A percentile compares a stretch with the other conserved stretches of the same genome.
phyloP scores from a whole-genome alignment of 2,113 vertebrate species.

The Psettodes erumei region DNA sequence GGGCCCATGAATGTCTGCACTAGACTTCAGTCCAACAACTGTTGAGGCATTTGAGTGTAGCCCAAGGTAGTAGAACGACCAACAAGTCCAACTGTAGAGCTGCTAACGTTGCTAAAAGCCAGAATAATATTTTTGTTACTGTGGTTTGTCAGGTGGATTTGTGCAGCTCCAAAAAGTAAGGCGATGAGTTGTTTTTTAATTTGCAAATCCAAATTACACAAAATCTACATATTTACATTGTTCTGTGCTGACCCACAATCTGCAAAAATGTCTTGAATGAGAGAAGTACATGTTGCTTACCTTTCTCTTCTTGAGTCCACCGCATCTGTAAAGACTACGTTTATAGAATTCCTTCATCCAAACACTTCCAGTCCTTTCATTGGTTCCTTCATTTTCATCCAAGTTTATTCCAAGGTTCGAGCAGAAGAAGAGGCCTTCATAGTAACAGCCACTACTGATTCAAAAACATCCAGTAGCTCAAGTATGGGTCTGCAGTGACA shows the following conservation, averaged over 20 bases:
- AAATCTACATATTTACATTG: background rate
- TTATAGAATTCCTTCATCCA: conserved; percentile 53
- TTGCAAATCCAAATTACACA: background rate
- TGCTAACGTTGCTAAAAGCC: background rate
- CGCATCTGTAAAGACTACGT: conserved; percentile 36
- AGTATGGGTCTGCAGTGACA: conserved; percentile 57
- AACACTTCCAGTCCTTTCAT: conserved; percentile 55
- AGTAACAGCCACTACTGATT: conserved; percentile 50
- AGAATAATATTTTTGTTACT: no score
- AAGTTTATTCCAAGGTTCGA: conserved; percentile 68
- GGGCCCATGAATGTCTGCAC: background rate
- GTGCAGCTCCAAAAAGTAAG: no score
- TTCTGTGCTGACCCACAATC: background rate
- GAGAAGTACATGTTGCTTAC: conserved; percentile 47
- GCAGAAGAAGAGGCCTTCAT: conserved; percentile 62
- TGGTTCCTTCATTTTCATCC: conserved; percentile 75
- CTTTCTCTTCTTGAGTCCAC: conserved; percentile 38
- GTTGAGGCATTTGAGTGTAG: background rate
- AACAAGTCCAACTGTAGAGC: background rate
- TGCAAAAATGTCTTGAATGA: background rate
- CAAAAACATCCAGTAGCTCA: conserved; percentile 60
- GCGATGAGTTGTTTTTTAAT: no score
- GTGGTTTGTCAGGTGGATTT: no score
- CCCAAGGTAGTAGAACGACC: background rate
- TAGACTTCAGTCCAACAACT: background rate